A percentile compares a stretch with the other conserved stretches of the same genome.
Conservation (phyloP, 2,113 vertebrate species). For the Nycticorax nycticorax region DNA sequence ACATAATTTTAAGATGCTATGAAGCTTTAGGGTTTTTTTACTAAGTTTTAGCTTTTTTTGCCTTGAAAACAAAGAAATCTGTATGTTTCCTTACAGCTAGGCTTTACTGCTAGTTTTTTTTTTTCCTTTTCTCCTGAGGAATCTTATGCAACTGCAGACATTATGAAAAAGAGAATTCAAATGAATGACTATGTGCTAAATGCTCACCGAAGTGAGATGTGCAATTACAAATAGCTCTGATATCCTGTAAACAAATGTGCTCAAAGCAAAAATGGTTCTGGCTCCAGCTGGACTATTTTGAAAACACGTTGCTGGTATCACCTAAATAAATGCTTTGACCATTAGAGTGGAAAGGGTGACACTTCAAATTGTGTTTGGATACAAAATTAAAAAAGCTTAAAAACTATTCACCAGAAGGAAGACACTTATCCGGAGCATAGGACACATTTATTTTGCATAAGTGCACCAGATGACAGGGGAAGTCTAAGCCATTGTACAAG, state of each 20-base stretch:
- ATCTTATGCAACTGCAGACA: background rate
- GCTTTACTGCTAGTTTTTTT: background rate
- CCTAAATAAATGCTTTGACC: conserved; percentile 61
- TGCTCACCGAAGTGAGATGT: conserved; percentile 19
- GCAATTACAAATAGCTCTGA: conserved; percentile 47
- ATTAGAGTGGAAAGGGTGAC: conserved; percentile 56
- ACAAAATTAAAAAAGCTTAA: conserved; percentile 55
- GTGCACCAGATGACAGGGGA: conserved; percentile 55
- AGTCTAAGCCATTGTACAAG: conserved; percentile 48
- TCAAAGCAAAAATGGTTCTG: conserved; percentile 9
- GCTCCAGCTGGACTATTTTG: conserved; percentile 63
- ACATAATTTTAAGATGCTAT: background rate
- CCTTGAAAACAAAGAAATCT: background rate
- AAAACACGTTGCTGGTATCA: conserved; percentile 52
- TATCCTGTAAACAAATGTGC: conserved; percentile 47
- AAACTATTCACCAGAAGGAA: conserved; percentile 49
- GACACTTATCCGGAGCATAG: conserved; percentile 43
- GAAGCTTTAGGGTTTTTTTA: background rate
- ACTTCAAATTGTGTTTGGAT: conserved; percentile 54
- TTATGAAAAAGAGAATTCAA: conserved; percentile 19
- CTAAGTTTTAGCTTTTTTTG: background rate
- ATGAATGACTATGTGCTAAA: conserved; percentile 57
- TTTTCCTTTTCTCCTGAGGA: background rate
- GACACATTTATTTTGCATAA: conserved; percentile 66
- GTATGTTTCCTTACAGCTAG: background rate